Evolutionary conservation across 2,888 invertebrate genomes (phyloP), one percentile per base, ranked within the genome.

Genomic region (Parnassius smintheus): DNA sequence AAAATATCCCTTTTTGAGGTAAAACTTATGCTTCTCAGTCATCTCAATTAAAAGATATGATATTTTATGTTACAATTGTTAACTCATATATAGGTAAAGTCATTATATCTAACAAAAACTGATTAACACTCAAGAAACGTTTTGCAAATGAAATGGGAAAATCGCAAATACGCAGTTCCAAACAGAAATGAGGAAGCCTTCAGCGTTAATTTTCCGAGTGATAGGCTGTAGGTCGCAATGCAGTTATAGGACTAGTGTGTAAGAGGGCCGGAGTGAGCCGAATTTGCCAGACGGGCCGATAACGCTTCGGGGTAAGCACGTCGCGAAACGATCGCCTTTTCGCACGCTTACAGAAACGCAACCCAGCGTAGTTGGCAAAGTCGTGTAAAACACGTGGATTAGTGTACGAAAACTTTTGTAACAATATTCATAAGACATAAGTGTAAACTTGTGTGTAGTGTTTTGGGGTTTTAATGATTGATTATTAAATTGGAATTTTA

Each of bases 281-380:
- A 73, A 70, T 74, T 69, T 72, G 83, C 72, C 90, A 90, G 90
- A 90, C 87, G 89, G 77, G 75, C 75, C 79, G 81, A 76, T 76
- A 84, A 71, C 86, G 84, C 76, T 83, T 80, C 70, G 69, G 78
- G 65, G 88, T 75, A 80, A 86, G 87, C 89, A 89, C 90, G 90
- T 76, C 75, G 71, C 42, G 72, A 66, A 44, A 49, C 46, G 56
- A 9, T 41, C 60, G 48, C 8, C 48, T n/a, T 56, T 25, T 35
- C 8, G 56, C 11, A 10, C 63, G 66, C 75, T 81, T 81, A 82
- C 79, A 78, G 83, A 81, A 85, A 82, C 73, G 73, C 70, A 69
- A 25, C 13, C 22, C 35, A 35, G 57, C 53, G 50, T 44, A 25
- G 41, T 45, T 53, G 42, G 22, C 18, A n/a, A 9, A 48, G 42